These are phyloP conservation scores for Ctenochaetus hawaiiensis DNA, from an alignment of 2,797 vertebrate genomes.

Conservation along the genomic window DNA sequence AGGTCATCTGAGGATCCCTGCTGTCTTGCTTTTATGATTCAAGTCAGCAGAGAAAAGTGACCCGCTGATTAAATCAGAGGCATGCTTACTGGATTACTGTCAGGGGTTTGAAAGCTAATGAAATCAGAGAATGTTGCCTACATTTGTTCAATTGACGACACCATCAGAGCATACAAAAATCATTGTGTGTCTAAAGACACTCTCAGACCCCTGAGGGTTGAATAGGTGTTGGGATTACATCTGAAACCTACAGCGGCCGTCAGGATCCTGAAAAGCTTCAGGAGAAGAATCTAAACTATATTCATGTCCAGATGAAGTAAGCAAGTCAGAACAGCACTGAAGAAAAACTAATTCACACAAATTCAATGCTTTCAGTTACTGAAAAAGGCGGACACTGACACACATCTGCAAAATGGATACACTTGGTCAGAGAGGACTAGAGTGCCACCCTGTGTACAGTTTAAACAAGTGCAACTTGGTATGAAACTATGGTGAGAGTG, in stretches of 20 bases:
- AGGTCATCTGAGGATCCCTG: not conserved
- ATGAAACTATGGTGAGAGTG: not conserved
- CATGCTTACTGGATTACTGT: conserved; percentile 24
- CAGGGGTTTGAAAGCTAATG: conserved; percentile 26
- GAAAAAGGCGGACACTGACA: conserved; percentile 20
- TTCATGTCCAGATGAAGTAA: conserved; percentile 38
- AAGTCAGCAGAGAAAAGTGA: conserved; percentile 5
- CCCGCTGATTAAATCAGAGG: conserved; percentile 32
- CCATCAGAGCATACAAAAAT: too few relatives aligned
- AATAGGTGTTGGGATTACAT: conserved; percentile 29
- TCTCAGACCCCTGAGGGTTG: not conserved
- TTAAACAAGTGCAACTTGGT: conserved; percentile 22
- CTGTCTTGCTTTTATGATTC: not conserved
- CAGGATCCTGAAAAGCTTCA: not conserved
- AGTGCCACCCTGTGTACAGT: conserved; percentile 71
- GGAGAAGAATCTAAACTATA: conserved; percentile 17
- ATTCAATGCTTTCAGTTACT: conserved; percentile 38
- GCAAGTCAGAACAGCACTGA: conserved; percentile 16
- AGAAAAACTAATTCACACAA: conserved; percentile 23
- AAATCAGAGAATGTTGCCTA: too few relatives aligned
- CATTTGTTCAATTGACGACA: too few relatives aligned
- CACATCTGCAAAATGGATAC: not conserved
- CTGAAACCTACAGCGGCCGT: not conserved
- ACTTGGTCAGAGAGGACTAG: conserved; percentile 34
- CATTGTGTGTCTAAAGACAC: too few relatives aligned